phyloP scores from a whole-genome alignment of 2,113 vertebrate genomes.

The Tragelaphus buxtoni region DNA sequence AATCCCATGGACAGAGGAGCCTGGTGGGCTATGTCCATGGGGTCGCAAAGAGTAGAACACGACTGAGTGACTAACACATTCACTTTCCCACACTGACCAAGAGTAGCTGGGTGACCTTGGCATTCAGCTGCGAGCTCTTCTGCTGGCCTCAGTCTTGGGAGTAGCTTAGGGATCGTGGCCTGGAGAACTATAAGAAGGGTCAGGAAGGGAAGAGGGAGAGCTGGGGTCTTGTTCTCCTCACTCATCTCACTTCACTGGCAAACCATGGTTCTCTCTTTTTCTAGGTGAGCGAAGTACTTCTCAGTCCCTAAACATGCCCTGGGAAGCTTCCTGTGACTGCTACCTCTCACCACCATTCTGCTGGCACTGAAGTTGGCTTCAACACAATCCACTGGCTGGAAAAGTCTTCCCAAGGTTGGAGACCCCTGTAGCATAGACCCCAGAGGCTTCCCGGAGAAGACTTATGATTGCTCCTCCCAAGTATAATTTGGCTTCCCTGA shows the following conservation, averaged over 20 bases:
- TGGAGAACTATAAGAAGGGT: background rate
- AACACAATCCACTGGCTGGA: background rate
- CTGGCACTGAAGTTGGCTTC: background rate
- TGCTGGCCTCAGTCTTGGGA: background rate
- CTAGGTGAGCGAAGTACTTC: background rate
- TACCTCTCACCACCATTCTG: accelerated
- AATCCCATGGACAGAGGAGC: background rate
- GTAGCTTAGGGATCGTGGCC: background rate
- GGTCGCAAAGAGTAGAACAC: background rate
- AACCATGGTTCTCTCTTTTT: background rate
- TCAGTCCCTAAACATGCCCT: background rate
- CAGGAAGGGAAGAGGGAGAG: background rate
- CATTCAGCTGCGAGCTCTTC: background rate
- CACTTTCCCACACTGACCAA: background rate
- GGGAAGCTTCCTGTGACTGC: background rate
- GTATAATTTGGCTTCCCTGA: background rate
- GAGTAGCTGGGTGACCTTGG: background rate
- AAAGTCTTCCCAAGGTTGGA: background rate
- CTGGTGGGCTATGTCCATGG: background rate
- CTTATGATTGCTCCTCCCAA: background rate
- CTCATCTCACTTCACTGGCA: background rate
- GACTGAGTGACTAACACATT: background rate
- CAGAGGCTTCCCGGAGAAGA: background rate
- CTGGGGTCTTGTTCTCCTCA: background rate
- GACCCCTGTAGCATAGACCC: background rate